phyloP scores from a whole-genome alignment of 2,888 invertebrate genomes.

The Willowsia nigromaculata region DNA sequence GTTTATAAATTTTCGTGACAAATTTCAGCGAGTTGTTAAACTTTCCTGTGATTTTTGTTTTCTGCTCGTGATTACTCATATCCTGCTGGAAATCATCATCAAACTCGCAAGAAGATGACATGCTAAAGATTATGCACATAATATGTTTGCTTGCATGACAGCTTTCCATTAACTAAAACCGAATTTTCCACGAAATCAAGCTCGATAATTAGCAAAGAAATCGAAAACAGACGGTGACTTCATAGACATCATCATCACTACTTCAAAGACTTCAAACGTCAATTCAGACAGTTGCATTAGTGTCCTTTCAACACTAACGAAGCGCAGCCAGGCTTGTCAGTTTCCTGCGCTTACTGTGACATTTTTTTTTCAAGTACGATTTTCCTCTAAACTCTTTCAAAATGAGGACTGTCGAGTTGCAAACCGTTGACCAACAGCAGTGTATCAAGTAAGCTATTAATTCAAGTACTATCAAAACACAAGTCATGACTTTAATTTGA shows the following conservation, averaged over 20 bases:
- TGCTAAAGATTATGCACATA: neutral
- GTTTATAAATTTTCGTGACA: neutral
- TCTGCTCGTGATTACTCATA: neutral
- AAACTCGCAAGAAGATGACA: neutral
- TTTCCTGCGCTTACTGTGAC: constrained; percentile 5
- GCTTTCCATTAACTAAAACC: neutral
- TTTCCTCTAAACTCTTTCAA: neutral
- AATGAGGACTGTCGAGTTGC: constrained; percentile 55
- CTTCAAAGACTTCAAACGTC: neutral
- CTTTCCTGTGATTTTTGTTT: too few species aligned
- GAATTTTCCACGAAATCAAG: too few species aligned
- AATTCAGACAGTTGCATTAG: neutral
- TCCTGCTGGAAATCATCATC: neutral
- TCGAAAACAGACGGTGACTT: neutral
- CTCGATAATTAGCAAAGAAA: neutral
- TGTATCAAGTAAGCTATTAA: constrained; percentile 43
- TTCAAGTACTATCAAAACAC: neutral
- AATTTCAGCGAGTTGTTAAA: neutral
- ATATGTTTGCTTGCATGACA: too few species aligned
- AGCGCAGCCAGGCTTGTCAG: neutral
- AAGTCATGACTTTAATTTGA: neutral
- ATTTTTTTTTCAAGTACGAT: neutral
- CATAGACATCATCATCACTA: neutral
- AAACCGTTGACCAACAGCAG: constrained; percentile 52
- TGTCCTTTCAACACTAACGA: neutral